Base-by-base conservation (phyloP, 2,797 vertebrate genomes). In the Antrozous pallidus region DNA sequence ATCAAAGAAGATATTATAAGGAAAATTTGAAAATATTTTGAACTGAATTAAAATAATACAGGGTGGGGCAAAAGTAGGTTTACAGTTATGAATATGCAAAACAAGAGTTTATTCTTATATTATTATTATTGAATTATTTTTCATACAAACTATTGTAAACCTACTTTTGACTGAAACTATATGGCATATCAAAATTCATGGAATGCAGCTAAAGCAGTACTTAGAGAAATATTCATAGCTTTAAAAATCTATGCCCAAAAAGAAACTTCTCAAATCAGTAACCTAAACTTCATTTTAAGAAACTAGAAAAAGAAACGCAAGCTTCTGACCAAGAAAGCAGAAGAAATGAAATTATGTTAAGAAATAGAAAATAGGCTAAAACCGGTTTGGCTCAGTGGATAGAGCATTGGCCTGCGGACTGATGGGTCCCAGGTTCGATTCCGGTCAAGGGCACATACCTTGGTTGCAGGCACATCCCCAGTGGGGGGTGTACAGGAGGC, bases 11-110 rank as follows among this genome's bases (percentile, higher is more conserved):
- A 38, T 80, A 82, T 56, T 56, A 51, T 36, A 90, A 92, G 47
- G 58, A 83, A 96, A 82, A 79, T 78, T 83, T 36, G 42, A 91
- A 93, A 90, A 83, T 82, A 74, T 77, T 95, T 94, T 93, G 24
- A 86, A 78, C 24, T 70, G 40, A 77, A 74, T 65, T 87, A 58
- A 91, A 88, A 56, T 14, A 90, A 31, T 73, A 10, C 61, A 65
- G 7, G 28, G 5, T 61, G 28, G 58, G 28, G 28, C 28, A 61
- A 58, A 33, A n/a, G n/a, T 33, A n/a, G 61, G 16, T 33, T 33
- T 65, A 65, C 17, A 65, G 31, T 65, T 65, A 33, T 65, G n/a
- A 65, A n/a, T n/a, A 65, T 8, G n/a, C 16, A 65, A 65, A 63
- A 17, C 16, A 65, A 65, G 56, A 58, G 61, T 65, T 65, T 65